Base-by-base conservation (phyloP, 2,113 vertebrate genomes). In the Hippopotamus amphibius region DNA sequence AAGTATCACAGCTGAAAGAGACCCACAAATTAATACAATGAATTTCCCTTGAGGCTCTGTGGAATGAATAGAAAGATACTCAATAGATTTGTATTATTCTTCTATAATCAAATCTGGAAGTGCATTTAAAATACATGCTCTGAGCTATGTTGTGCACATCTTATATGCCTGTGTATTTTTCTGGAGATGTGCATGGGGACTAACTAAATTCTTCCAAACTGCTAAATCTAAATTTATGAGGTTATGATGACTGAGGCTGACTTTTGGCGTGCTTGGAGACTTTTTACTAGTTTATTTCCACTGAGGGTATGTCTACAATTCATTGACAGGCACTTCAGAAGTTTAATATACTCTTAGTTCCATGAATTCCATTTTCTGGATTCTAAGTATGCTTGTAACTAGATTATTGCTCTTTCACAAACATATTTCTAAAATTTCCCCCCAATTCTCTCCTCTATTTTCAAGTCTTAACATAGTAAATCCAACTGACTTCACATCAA, bases 401-500 rank as follows among this genome's bases (percentile, higher is more conserved):
- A 93, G 28, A 68, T 30, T 19, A 14, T 26, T 68, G 43, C 53
- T 74, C 50, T 97, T 41, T 61, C 68, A 61, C 3, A 41, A 61
- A 65, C 13, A 50, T 22, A 6, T 80, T 95, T 93, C 37, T 77
- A 87, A 96, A 97, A 17, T 59, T 1, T 53, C 28, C 7, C 22
- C 0, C 26, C 15, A 26, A 2, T 68, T 87, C 46, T 26, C 6
- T 61, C 21, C 53, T 61, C 16, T 81, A 10, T 66, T 16, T 53
- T 80, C n/a, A 30, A 74, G 2, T 94, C 21, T 87, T 41, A 93
- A 12, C 2, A 84, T 48, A 37, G 33, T 90, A 68, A 50, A 22
- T 95, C n/a, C 15, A 88, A 9, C n/a, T 59, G n/a, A 97, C 80
- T 12, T 97, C 63, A 41, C 24, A 10, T 9, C 68, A 97, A 95